Evolutionary conservation across 1,140 invertebrate species (phyloP).

Genomic region (Sinella curviseta): DNA sequence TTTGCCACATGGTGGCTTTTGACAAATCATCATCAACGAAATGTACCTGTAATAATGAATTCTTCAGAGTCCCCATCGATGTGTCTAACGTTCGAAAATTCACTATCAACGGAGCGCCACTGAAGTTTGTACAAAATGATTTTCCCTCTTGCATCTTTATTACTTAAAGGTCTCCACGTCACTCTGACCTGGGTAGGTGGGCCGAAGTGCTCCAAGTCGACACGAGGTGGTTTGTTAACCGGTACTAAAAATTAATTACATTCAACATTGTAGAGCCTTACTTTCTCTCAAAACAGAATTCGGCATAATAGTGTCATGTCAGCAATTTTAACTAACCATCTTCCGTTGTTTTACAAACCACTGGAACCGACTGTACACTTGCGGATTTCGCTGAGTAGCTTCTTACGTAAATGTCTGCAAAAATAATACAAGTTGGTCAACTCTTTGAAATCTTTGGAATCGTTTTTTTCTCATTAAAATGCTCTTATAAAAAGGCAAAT

Average conservation of each 20-base stretch:
- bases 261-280: neutral
- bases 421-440: neutral
- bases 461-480: too few relatives aligned
- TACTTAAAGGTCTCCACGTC: constrained; percentile 32
- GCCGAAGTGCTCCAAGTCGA: constrained; percentile 30
- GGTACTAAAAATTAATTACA: constrained; percentile 33
- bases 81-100: constrained; percentile 40
- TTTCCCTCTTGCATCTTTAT: constrained; percentile 40
- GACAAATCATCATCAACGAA: neutral
- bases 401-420: constrained; percentile 5
- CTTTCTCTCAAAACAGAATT: neutral
- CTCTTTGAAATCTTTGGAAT: neutral
- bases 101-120: constrained; percentile 36
- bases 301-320: neutral
- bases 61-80: constrained; percentile 38
- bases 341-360: constrained; percentile 41
- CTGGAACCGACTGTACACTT: constrained; percentile 36
- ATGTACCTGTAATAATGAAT: constrained; percentile 39
- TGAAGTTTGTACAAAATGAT: constrained; percentile 45
- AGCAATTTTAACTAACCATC: constrained; percentile 37
- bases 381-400: constrained; percentile 39
- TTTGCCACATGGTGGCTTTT: neutral
- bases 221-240: constrained; percentile 17
- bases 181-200: constrained; percentile 23
- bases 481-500: too few relatives aligned